These are phyloP conservation scores for Drosophila mauritiana DNA, from an alignment of 1,140 invertebrate species.

Conservation along the genomic window DNA sequence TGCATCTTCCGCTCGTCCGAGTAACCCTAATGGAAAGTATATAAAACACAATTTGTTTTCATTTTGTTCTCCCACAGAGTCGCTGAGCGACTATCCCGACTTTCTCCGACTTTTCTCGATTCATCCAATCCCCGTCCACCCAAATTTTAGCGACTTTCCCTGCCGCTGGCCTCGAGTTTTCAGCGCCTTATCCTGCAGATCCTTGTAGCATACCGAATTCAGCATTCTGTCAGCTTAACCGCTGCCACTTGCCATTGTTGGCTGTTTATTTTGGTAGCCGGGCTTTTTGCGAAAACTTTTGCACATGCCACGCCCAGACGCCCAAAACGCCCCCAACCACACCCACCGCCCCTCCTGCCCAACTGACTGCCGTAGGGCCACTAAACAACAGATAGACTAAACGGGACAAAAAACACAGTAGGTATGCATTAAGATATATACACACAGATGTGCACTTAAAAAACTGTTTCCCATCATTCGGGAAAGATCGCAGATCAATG, in stretches of 20 bases:
- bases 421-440: conserved; percentile 19
- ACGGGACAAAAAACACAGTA: conserved; percentile 16
- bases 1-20: conserved; percentile 10
- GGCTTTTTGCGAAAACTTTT: conserved; percentile 57
- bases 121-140: no score
- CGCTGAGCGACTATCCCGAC: conserved; percentile 46
- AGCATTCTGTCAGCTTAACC: conserved; percentile 70
- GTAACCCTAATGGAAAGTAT: conserved; percentile 64
- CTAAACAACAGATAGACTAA: conserved; percentile 66
- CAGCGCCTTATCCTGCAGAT: conserved; percentile 69
- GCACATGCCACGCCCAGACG: conserved; percentile 62
- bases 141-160: background rate
- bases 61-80: conserved; percentile 49
- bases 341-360: background rate
- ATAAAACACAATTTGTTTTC: conserved; percentile 76
- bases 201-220: conserved; percentile 9
- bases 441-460: conserved; percentile 3
- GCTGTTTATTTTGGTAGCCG: conserved; percentile 67
- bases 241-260: conserved; percentile 78
- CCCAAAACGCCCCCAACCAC: background rate
- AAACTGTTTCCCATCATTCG: background rate
- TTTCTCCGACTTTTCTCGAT: conserved; percentile 2
- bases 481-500: background rate
- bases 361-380: conserved; percentile 38
- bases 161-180: conserved; percentile 70